These are phyloP conservation scores for Drosophila dives DNA, from an alignment of 2,888 invertebrate genomes.

Conservation along the genomic window DNA sequence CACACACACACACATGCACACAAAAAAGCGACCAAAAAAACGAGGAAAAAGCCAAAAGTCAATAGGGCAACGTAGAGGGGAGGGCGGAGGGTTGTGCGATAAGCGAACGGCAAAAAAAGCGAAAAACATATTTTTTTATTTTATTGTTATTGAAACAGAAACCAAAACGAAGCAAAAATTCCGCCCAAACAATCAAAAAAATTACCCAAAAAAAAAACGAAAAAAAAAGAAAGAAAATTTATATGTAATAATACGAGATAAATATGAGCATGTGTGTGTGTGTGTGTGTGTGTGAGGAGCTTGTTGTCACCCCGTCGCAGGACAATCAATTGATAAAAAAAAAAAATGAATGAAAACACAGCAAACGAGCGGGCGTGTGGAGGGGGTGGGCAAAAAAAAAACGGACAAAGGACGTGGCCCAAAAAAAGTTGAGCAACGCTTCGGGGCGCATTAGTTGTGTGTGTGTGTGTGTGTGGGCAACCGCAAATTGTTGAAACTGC, in stretches of 20 bases:
- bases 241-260: slow-evolving; percentile 58
- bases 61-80: slow-evolving; percentile 34
- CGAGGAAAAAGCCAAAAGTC: slow-evolving; percentile 34
- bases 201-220: slow-evolving; percentile 56
- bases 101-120: slow-evolving; percentile 25
- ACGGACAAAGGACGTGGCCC: slow-evolving; percentile 43
- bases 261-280: slow-evolving; percentile 48
- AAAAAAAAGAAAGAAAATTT: slow-evolving; percentile 17
- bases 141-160: slow-evolving; percentile 62
- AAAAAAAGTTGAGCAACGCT: slow-evolving; percentile 43
- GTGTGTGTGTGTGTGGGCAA: slow-evolving; percentile 37
- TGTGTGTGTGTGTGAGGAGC: slow-evolving; percentile 27
- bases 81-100: not conserved
- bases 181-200: slow-evolving; percentile 73
- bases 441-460: slow-evolving; percentile 53
- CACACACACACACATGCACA: not conserved
- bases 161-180: slow-evolving; percentile 38
- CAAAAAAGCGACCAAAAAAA: slow-evolving; percentile 13
- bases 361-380: slow-evolving; percentile 31
- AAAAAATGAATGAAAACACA: slow-evolving; percentile 3
- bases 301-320: slow-evolving; percentile 73
- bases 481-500: slow-evolving; percentile 74
- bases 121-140: slow-evolving; percentile 61
- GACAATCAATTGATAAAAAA: slow-evolving; percentile 77
- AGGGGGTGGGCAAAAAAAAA: slow-evolving; percentile 16